Evolutionary conservation across 1,140 invertebrate species (phyloP), one percentile per base, ranked within the genome.

Genomic region (Meteorus sp.): DNA sequence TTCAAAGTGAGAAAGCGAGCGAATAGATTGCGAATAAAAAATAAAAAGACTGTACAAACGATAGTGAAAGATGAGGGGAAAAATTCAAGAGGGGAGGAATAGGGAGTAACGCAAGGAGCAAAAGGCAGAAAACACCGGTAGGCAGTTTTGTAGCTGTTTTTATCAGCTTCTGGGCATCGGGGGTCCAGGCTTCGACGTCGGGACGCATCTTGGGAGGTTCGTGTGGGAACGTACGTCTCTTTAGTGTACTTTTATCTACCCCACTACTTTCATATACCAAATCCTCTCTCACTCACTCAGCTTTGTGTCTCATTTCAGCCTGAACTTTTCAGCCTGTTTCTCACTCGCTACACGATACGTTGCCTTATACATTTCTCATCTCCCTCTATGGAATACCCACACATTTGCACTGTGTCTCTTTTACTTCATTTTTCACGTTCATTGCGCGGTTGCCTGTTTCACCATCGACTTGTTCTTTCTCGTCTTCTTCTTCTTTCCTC

Each of bases 131-230:
- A 79, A 79, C 74, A 79, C 77, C 76, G 75, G 77, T 78, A 79
- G 75, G 75, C 75, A 79, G 76, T 79, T 79, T 79, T 79, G 77
- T 77, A 78, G 76, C 74, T 76, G 74, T 78, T 78, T 80, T 78
- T 79, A 79, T 79, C 75, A 77, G 76, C 76, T 79, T 76, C 76
- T 78, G 74, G 75, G 75, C 73, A 78, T 80, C 70, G 68, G 68
- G 68, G 73, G 70, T 71, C 72, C 68, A 70, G 68, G 50, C 52
- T 58, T 64, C 54, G 54, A 68, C 66, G 69, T 67, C 70, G 60
- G 67, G 73, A 77, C 76, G 77, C 77, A 79, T 79, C 76, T 78
- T 78, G 77, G 76, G 76, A 69, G 76, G 76, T 74, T 78, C 70
- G 72, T 79, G 72, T 79, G 75, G 76, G 74, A 77, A 78, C 73